These are phyloP conservation scores for Saguinus imperator DNA, from an alignment of 2,113 vertebrate species.

Conservation along the genomic window DNA sequence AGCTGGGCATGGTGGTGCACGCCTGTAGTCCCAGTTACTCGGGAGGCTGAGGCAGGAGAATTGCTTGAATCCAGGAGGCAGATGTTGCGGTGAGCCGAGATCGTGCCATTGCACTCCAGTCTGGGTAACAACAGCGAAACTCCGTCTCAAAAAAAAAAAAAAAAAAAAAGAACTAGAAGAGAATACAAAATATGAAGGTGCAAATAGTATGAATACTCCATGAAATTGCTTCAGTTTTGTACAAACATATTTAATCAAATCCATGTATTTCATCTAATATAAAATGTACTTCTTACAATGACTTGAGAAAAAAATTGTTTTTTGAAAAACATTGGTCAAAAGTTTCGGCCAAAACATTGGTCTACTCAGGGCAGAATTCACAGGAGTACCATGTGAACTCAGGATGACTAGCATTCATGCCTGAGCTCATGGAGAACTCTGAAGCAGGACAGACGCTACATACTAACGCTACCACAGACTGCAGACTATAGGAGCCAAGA, in stretches of 20 bases:
- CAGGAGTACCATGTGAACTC: neutral
- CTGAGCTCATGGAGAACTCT: neutral
- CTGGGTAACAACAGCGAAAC: too few relatives aligned
- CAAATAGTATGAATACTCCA: neutral
- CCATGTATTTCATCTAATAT: neutral
- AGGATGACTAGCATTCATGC: neutral
- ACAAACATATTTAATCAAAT: conserved; percentile 4
- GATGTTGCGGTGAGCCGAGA: too few relatives aligned
- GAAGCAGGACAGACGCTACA: neutral
- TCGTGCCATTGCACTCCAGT: too few relatives aligned
- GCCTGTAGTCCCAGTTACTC: too few relatives aligned
- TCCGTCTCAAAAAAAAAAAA: neutral
- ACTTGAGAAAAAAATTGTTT: neutral
- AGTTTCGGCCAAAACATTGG: neutral
- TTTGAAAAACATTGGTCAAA: neutral
- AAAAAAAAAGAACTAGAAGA: neutral
- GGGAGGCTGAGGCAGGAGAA: too few relatives aligned
- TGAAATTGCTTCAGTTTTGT: conserved; percentile 21
- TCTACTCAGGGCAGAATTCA: neutral
- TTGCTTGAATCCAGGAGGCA: too few relatives aligned
- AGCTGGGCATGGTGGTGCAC: too few relatives aligned
- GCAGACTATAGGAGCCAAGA: neutral
- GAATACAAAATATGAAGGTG: neutral
- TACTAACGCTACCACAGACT: neutral
- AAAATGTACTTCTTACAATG: conserved; percentile 11